Conservation (phyloP, 2,888 invertebrate genomes). For the Eupeodes latifasciatus region DNA sequence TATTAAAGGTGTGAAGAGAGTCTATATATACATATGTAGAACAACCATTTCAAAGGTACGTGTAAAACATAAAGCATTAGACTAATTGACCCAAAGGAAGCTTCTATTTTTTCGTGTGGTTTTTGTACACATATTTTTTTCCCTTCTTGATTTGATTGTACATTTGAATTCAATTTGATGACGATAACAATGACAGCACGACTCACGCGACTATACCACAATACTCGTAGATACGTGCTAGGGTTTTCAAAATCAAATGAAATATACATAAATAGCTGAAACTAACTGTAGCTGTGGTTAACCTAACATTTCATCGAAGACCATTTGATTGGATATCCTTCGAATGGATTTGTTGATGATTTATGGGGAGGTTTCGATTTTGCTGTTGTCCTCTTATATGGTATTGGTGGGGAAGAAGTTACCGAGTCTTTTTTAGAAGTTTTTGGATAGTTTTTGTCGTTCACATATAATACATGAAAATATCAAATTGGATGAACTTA, state of each 20-base stretch:
- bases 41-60: background rate
- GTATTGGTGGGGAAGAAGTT: background rate
- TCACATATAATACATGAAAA: background rate
- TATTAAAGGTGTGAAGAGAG: background rate
- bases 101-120: background rate
- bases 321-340: constrained; percentile 8
- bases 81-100: constrained; percentile 64
- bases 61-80: constrained; percentile 8
- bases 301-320: constrained; percentile 53
- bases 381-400: constrained; percentile 15
- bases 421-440: background rate
- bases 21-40: background rate
- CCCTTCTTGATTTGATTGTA: background rate
- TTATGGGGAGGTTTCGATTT: constrained; percentile 47
- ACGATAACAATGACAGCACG: constrained; percentile 19
- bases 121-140: constrained; percentile 3
- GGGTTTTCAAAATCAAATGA: background rate
- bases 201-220: background rate
- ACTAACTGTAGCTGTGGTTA: constrained; percentile 53
- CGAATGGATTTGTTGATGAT: constrained; percentile 55
- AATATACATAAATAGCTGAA: constrained; percentile 29
- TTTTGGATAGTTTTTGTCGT: background rate
- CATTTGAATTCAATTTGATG: constrained; percentile 55
- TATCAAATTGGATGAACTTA: background rate
- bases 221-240: background rate